Percentiles rank a stretch among this genome's conserved stretches.
Conservation (phyloP, 2,888 invertebrate genomes). For the Noctua comes region DNA sequence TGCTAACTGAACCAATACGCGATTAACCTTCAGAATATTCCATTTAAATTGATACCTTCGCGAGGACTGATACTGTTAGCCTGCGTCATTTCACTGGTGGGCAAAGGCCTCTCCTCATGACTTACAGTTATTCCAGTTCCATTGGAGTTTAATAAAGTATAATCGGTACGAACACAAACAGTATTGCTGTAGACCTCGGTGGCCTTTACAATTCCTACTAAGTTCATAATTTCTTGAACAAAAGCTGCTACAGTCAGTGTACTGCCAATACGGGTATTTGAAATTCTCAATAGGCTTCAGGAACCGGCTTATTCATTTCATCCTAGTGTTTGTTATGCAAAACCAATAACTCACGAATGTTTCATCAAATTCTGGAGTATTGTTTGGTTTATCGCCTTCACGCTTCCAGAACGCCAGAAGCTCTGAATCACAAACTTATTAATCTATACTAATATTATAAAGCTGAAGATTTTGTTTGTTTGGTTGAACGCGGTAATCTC, state of each 20-base stretch:
- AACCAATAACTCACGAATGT: conserved; percentile 12
- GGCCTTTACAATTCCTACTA: conserved; percentile 9
- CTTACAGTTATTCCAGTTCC: no score
- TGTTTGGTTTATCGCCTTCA: neutral
- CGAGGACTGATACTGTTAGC: no score
- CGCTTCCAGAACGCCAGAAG: neutral
- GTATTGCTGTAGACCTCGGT: neutral
- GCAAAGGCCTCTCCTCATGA: no score
- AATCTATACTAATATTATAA: no score
- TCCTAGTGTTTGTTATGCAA: conserved; percentile 5
- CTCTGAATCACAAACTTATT: neutral
- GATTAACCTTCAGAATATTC: no score
- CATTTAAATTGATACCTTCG: no score
- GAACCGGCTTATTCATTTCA: neutral
- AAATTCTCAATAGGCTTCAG: neutral
- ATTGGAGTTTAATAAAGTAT: no score
- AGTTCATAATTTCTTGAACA: conserved; percentile 19
- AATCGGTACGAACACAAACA: neutral
- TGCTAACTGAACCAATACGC: no score
- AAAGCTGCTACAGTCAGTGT: conserved; percentile 12
- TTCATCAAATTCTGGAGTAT: neutral
- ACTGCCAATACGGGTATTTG: conserved; percentile 7
- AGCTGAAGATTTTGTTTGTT: no score
- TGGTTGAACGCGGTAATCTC: no score
- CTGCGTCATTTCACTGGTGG: no score